Conservation (phyloP, 2,113 vertebrate genomes). For the Calidris pugnax region DNA sequence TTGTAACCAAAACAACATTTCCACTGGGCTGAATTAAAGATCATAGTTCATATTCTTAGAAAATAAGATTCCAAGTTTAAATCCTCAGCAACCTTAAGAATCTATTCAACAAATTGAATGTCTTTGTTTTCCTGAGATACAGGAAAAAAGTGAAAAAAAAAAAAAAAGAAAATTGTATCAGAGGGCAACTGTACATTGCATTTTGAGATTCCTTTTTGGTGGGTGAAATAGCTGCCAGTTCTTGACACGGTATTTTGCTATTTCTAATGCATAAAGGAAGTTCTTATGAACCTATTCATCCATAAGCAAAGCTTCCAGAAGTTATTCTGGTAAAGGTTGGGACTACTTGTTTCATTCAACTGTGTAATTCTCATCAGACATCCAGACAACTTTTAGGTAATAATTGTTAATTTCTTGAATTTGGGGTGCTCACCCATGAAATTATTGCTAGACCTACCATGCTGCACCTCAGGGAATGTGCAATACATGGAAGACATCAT, state of each 20-base stretch:
- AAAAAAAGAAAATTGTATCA: no score
- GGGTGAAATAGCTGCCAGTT: not conserved
- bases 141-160: not conserved
- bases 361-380: not conserved
- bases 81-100: not conserved
- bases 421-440: not conserved
- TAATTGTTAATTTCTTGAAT: not conserved
- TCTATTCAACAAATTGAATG: not conserved
- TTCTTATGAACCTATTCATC: not conserved
- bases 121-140: not conserved
- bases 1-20: not conserved
- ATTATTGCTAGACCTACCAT: not conserved
- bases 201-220: not conserved
- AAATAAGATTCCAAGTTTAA: not conserved
- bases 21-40: not conserved
- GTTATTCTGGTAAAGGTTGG: not conserved
- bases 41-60: not conserved
- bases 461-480: not conserved
- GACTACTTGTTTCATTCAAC: not conserved
- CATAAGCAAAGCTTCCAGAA: not conserved
- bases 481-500: not conserved
- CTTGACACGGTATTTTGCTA: not conserved
- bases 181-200: not conserved
- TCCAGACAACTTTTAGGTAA: not conserved
- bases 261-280: not conserved